Evolutionary conservation across 1,140 invertebrate genomes (phyloP), one percentile per base, ranked within the genome.

Genomic region (Drosophila kurseongensis): DNA sequence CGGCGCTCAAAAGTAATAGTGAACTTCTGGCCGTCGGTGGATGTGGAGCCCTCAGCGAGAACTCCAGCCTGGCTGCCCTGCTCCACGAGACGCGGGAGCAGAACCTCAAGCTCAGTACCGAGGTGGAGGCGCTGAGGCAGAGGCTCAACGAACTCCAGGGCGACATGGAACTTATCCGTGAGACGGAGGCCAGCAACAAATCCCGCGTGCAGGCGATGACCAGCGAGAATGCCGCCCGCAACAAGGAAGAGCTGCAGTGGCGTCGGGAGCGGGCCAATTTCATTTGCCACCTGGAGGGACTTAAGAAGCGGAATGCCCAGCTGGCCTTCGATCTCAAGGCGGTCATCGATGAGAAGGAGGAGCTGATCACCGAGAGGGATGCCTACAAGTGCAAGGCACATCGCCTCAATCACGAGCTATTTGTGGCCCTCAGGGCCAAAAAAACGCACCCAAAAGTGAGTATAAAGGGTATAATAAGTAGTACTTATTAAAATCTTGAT

Each of bases 301-400:
- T 95, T 9, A 95, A 95, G 85, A 93, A 95, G 78, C 94, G 95
- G 52, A 91, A 92, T 63, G 92, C 86, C 35, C 91, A 93, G 63
- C 45, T 92, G 40, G 88, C 91, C 9, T 93, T 94, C 29, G 97
- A 98, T 93, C 93, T 97, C 16, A 95, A 96, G 84, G 93, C 94
- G 45, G 94, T 97, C 18, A 92, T 98, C 38, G 97, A 98, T 93
- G 97, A 98, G 90, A 97, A 97, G 92, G 96, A 97, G 84, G 97
- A 98, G 79, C 90, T 97, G 16, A 94, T 96, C 18, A 95, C 94
- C 12, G 96, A 97, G 90, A 93, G 96, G 67, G 96, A 97, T 93
- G 96, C 95, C n/a, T 97, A 97, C 78, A 96, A 96, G 90, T 96
- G 94, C 74, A 98, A 98, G 93, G 95, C 96, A 13, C 96, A 97